Percentiles rank a stretch among this genome's conserved stretches.
These are phyloP conservation scores for Phyllotreta striolata DNA, from an alignment of 2,888 invertebrate species.

Conservation along the genomic window DNA sequence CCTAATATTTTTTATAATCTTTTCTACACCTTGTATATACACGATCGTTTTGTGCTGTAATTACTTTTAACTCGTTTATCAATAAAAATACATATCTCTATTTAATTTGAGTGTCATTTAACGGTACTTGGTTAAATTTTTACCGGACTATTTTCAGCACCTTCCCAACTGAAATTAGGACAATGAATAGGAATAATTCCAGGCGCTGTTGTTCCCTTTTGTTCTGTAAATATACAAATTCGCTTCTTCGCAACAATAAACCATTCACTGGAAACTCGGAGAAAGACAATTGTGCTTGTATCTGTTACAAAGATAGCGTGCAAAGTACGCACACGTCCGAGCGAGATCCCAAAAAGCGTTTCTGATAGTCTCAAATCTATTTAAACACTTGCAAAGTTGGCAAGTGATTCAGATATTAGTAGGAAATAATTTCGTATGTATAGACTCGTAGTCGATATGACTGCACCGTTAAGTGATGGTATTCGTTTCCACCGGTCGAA, in stretches of 20 bases:
- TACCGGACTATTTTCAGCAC: neutral
- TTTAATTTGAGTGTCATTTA: conserved; percentile 1
- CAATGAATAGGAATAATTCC: neutral
- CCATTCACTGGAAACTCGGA: no score
- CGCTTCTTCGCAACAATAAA: no score
- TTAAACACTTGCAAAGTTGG: conserved; percentile 39
- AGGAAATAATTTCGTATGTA: conserved; percentile 26
- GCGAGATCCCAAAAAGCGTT: conserved; percentile 22
- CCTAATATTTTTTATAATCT: conserved; percentile 17
- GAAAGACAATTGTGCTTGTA: conserved; percentile 9
- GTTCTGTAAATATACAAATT: neutral
- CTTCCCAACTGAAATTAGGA: neutral
- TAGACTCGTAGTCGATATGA: conserved; percentile 18
- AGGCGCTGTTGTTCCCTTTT: neutral
- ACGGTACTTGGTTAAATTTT: neutral
- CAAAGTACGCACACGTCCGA: conserved; percentile 15
- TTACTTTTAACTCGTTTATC: conserved; percentile 25
- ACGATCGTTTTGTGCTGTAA: conserved; percentile 26
- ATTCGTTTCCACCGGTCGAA: conserved; percentile 14
- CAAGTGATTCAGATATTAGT: conserved; percentile 33
- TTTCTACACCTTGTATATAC: conserved; percentile 24
- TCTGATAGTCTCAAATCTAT: conserved; percentile 35
- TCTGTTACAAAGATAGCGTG: conserved; percentile 29
- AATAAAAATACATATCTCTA: conserved; percentile 27
- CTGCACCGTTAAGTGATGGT: conserved; percentile 26